Evolutionary conservation across 2,797 vertebrate genomes (phyloP).

Genomic region (Schizopygopsis pylzovi): DNA sequence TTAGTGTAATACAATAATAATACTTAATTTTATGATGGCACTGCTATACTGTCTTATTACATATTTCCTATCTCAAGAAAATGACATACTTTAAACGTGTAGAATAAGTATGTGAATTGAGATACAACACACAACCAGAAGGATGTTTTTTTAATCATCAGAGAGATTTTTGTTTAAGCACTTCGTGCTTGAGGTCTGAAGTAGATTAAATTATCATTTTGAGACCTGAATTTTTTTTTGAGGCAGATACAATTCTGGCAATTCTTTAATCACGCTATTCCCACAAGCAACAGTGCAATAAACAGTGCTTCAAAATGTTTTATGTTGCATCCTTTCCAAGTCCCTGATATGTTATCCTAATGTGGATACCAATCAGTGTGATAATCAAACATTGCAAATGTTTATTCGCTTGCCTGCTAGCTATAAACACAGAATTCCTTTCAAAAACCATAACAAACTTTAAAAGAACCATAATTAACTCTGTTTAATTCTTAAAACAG

Average conservation of each 20-base stretch:
- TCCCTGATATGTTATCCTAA: background rate
- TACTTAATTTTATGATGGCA: background rate
- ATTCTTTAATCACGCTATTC: background rate
- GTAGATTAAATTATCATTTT: background rate
- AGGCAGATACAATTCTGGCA: background rate
- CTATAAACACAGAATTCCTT: background rate
- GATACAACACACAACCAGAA: background rate
- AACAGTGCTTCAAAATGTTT: constrained; percentile 1
- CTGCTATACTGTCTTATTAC: background rate
- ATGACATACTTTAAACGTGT: background rate
- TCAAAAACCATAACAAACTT: background rate
- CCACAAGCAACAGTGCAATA: background rate
- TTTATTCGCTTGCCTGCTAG: constrained; percentile 3
- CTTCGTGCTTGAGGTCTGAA: background rate
- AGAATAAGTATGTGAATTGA: background rate
- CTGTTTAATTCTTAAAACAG: background rate
- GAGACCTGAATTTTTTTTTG: background rate
- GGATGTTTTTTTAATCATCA: background rate
- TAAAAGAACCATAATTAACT: background rate
- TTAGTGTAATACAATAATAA: background rate
- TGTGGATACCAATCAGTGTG: background rate
- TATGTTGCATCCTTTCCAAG: background rate
- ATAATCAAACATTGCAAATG: background rate
- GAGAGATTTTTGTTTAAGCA: background rate
- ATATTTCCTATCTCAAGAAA: background rate